Base-by-base conservation (phyloP, 2,113 vertebrate species). In the Pygoscelis adeliae region DNA sequence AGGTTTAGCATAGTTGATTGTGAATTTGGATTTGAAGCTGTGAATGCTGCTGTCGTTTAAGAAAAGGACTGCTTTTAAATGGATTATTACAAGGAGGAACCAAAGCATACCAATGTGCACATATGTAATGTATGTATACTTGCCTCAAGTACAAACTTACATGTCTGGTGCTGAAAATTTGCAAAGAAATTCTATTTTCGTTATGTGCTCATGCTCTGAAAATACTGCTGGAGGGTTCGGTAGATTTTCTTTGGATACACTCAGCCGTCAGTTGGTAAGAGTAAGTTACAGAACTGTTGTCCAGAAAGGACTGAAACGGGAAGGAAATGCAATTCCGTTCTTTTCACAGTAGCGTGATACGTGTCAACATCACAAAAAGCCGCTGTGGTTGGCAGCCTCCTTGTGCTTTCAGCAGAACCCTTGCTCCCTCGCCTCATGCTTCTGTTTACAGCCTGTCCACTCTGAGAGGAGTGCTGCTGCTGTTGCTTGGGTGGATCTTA, bases 81-180 rank as follows among this genome's bases (percentile, higher is more conserved):
- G 55, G 47, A 9, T 13, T 36, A 11, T 55, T 55, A 14, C 61
- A 22, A 82, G 65, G 91, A 85, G 63, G 46, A 91, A 44, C 15
- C 49, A 36, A 56, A 59, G 46, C 73, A 46, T 7, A 15, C 38
- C 11, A 29, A 15, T 0, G 0, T 69, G 25, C 40, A 11, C 65
- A 2, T 38, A 5, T 69, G 44, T 40, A 8, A 81, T n/a, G 32
- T 13, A 10, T 36, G 16, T 13, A 26, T 34, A 14, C 44, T 72
- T 70, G 38, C 66, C 66, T 69, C 74, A 50, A 18, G 47, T 58
- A 36, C 52, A 30, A 40, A 47, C 27, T 25, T 61, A 11, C 32
- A 2, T 49, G 65, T 63, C 78, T 87, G 73, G 52, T 84, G 81
- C 47, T 97, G 66, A 85, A 78, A 67, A 63, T 62, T 15, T 30